Base-by-base conservation (phyloP, 2,797 vertebrate species). In the Sebastes trivittatus region DNA sequence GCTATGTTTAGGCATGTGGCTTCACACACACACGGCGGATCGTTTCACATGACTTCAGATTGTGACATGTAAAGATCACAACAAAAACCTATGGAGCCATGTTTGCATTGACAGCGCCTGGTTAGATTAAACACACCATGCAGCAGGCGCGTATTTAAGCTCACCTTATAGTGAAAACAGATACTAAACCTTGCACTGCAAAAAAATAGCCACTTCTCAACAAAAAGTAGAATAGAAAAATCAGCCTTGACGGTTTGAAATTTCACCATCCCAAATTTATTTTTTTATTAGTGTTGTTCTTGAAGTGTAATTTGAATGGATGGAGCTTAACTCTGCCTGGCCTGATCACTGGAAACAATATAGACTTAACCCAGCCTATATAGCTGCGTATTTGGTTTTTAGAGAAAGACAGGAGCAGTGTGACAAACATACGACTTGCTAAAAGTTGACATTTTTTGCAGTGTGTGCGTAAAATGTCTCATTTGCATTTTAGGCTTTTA, bases 401-500 rank as follows among this genome's bases (percentile, higher is more conserved):
- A 54, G 9, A 29, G 25, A 58, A 25, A 68, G 1, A 13, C 20
- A 4, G 6, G 2, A 63, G 7, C 55, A 25, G 8, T 0, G 8
- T 60, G 54, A 65, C 14, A 68, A 68, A 49, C 58, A 10, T 6
- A 29, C 5, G 8, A 61, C 30, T 30, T 5, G 11, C 5, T 10
- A 5, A 42, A 38, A 63, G 34, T 13, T 34, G 38, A 9, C 25
- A 71, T 66, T 78, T 81, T 65, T 72, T 86, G 75, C 72, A 69
- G 80, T 70, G 70, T 75, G 63, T 34, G 27, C 16, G 11, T 56
- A 11, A 71, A 52, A 49, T 2, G 54, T 77, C 65, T 81, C 42
- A 78, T 83, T 87, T 84, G 59, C 70, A 55, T 76, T 60, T 71
- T 11, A 34, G 32, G 46, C 55, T 22, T 46, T 42, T 78, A 64